These are phyloP conservation scores for Metacarcinus magister DNA, from an alignment of 2,888 invertebrate genomes.

Conservation along the genomic window DNA sequence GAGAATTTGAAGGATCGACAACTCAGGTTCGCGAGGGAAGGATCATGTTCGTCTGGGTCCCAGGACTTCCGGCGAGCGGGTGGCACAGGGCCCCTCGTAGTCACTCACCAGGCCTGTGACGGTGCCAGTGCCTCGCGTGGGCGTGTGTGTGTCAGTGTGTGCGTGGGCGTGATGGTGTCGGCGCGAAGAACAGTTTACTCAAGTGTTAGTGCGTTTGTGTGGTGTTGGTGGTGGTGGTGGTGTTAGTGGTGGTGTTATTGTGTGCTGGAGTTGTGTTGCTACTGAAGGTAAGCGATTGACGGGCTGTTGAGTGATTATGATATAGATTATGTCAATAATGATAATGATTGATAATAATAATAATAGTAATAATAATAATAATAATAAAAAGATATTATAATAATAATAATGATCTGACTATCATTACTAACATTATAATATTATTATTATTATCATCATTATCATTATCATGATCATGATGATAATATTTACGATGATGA, in stretches of 20 bases:
- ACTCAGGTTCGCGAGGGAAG: neutral
- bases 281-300: neutral
- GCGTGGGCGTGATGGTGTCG: slow-evolving; percentile 3
- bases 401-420: neutral
- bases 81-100: slow-evolving; percentile 14
- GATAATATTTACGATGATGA: neutral
- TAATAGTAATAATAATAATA: neutral
- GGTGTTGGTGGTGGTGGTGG: neutral
- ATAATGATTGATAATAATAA: no score
- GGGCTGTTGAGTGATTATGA: neutral
- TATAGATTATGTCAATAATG: no score
- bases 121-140: slow-evolving; percentile 33
- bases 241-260: neutral
- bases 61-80: slow-evolving; percentile 28
- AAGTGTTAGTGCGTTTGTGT: neutral
- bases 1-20: slow-evolving; percentile 5
- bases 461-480: neutral
- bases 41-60: slow-evolving; percentile 14
- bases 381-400: neutral
- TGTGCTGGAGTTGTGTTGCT: neutral
- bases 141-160: neutral
- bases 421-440: no score
- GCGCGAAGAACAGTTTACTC: neutral
- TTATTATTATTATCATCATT: no score
- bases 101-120: neutral